phyloP scores from a whole-genome alignment of 2,797 vertebrate species.

The Siniperca scherzeri region DNA sequence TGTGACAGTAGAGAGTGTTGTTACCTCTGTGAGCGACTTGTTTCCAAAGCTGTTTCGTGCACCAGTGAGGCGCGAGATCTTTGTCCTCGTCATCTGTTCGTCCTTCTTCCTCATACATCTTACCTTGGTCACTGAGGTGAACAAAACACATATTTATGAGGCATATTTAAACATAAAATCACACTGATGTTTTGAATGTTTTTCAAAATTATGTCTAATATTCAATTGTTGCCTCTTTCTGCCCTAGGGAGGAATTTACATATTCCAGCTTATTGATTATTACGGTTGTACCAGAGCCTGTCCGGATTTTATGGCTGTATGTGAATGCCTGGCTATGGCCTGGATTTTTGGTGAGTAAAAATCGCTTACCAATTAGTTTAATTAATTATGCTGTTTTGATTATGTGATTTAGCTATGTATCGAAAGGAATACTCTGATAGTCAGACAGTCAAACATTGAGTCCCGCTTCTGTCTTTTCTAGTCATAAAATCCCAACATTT shows the following conservation, averaged over 20 bases:
- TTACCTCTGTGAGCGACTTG: conserved; percentile 60
- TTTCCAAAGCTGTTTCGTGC: conserved; percentile 52
- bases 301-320: conserved; percentile 85
- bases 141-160: not conserved
- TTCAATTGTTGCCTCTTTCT: not conserved
- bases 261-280: conserved; percentile 90
- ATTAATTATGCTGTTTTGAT: not conserved
- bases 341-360: conserved; percentile 89
- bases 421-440: too few relatives aligned
- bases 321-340: conserved; percentile 85
- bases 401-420: not conserved
- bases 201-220: not conserved
- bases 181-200: not conserved
- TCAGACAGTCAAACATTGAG: not conserved
- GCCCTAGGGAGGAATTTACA: conserved; percentile 81
- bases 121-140: conserved; percentile 67
- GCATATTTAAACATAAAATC: not conserved
- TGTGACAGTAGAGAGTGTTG: conserved; percentile 61
- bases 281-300: conserved; percentile 86
- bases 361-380: not conserved
- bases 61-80: conserved; percentile 51
- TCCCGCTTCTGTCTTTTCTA: not conserved
- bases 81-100: conserved; percentile 64
- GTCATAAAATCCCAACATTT: too few relatives aligned
- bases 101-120: conserved; percentile 60